Evolutionary conservation across 2,113 vertebrate genomes (phyloP).

Genomic region (Setophaga petechia): DNA sequence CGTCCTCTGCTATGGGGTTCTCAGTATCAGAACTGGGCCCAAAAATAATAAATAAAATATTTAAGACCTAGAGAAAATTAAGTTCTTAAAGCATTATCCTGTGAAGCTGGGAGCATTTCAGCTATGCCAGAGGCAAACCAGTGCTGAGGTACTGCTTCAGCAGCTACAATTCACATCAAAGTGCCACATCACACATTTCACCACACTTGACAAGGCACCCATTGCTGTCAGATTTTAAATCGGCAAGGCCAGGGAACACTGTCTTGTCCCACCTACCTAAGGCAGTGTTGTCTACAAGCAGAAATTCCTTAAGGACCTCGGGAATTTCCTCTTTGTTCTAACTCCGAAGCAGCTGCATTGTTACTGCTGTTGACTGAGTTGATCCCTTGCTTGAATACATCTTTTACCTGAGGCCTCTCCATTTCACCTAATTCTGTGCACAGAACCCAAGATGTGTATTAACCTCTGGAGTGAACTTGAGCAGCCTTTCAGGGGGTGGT

Average conservation of each 20-base stretch:
- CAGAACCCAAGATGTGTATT: background rate
- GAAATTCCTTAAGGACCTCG: background rate
- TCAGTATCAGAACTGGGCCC: background rate
- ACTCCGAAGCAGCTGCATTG: background rate
- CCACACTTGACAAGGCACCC: background rate
- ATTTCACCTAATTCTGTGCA: background rate
- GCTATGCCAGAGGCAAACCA: background rate
- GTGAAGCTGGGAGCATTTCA: background rate
- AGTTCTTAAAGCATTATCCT: background rate
- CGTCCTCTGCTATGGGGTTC: rapidly evolving
- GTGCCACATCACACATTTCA: background rate
- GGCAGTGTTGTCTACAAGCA: background rate
- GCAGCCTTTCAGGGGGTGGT: background rate
- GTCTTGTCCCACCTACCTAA: background rate
- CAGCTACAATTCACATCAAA: background rate
- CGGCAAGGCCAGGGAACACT: background rate
- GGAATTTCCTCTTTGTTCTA: background rate
- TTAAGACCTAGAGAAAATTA: background rate
- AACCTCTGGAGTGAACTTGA: background rate
- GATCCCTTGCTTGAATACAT: background rate
- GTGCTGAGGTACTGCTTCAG: background rate
- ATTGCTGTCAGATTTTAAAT: background rate
- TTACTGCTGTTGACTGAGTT: background rate
- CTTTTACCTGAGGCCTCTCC: background rate
- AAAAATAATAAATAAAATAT: background rate